Evolutionary conservation across 2,797 vertebrate species (phyloP).

Genomic region (Coracias cyanogaster): DNA sequence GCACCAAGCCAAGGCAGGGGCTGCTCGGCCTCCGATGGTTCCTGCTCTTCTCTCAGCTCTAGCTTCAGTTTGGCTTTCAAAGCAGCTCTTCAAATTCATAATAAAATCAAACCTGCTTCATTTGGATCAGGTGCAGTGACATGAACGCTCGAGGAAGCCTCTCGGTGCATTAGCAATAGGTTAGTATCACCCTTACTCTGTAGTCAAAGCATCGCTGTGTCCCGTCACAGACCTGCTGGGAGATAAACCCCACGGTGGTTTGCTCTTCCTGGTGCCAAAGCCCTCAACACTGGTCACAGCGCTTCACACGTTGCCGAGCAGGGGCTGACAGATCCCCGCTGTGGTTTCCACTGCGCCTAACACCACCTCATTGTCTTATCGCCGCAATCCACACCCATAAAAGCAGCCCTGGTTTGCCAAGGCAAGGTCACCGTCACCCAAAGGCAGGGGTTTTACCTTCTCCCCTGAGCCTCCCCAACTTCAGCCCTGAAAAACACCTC

Average conservation of each 20-base stretch:
- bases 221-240: not conserved
- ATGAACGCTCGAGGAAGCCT: fast-evolving
- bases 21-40: fast-evolving
- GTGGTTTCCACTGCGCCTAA: not conserved
- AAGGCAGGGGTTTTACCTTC: not conserved
- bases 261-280: not conserved
- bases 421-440: not conserved
- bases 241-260: not conserved
- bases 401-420: not conserved
- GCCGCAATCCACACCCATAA: not conserved
- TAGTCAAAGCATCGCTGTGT: fast-evolving
- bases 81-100: not conserved
- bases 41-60: not conserved
- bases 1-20: not conserved
- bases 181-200: not conserved
- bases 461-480: not conserved
- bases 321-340: not conserved
- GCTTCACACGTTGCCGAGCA: fast-evolving
- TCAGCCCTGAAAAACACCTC: not conserved
- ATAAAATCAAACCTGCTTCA: fast-evolving
- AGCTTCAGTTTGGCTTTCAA: not conserved
- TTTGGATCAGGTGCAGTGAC: not conserved
- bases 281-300: not conserved
- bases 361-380: not conserved
- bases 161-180: not conserved